These are phyloP conservation scores for Hirudinaria manillensis DNA, from an alignment of 2,888 invertebrate genomes.

Conservation along the genomic window DNA sequence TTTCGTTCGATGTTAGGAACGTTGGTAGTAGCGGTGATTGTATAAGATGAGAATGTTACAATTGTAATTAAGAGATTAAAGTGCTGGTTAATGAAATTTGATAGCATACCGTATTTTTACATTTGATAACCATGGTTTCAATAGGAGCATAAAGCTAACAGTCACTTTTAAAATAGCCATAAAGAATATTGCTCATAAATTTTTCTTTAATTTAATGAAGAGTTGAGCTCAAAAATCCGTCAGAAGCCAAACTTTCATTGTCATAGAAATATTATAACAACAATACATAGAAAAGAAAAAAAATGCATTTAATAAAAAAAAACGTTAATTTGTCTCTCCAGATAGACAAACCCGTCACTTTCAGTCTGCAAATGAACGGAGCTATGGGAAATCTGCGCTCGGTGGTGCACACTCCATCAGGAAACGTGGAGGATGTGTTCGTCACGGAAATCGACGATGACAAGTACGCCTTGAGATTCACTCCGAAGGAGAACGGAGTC, in stretches of 20 bases:
- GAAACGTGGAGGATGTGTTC: constrained; percentile 76
- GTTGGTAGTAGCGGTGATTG: too few species aligned
- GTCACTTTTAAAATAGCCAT: too few species aligned
- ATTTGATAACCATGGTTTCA: too few species aligned
- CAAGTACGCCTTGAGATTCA: constrained; percentile 57
- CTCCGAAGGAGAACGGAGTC: constrained; percentile 66
- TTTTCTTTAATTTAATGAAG: too few species aligned
- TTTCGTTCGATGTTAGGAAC: neutral
- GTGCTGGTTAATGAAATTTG: neutral
- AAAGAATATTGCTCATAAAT: too few species aligned
- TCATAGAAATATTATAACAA: neutral
- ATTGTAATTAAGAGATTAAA: too few species aligned
- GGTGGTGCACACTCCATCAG: constrained; percentile 68
- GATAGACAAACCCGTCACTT: constrained; percentile 79
- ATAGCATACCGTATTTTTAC: too few species aligned
- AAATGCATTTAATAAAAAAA: neutral
- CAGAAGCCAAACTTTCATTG: too few species aligned
- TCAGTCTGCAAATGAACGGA: constrained; percentile 87
- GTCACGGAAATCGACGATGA: constrained; percentile 65
- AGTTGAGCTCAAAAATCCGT: too few species aligned
- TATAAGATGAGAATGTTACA: too few species aligned
- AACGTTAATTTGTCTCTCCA: constrained; percentile 39
- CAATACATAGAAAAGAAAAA: neutral
- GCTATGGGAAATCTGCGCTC: constrained; percentile 60
- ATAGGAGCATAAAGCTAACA: too few species aligned